These are phyloP conservation scores for Rhinogobius similis DNA, from an alignment of 2,113 vertebrate genomes.

Conservation along the genomic window DNA sequence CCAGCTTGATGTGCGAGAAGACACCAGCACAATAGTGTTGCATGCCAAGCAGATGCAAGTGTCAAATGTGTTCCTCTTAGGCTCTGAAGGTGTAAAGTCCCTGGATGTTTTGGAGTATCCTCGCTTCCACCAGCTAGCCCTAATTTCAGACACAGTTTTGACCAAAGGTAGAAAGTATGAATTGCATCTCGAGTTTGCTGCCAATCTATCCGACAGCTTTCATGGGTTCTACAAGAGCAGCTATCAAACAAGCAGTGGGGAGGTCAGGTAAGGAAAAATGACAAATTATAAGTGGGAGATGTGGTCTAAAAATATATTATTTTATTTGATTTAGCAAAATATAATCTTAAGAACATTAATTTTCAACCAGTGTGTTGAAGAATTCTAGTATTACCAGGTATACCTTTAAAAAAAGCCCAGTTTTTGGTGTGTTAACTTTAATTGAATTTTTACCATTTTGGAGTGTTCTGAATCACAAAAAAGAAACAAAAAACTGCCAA, in stretches of 20 bases:
- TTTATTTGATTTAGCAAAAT: no score
- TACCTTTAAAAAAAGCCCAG: no score
- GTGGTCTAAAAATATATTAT: no score
- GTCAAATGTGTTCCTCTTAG: slow-evolving; percentile 64
- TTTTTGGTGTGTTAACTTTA: no score
- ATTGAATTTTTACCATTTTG: no score
- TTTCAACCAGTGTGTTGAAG: no score
- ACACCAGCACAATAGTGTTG: slow-evolving; percentile 80
- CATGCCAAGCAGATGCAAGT: slow-evolving; percentile 83
- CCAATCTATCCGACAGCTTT: slow-evolving; percentile 83
- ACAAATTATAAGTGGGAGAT: not conserved
- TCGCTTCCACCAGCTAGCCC: slow-evolving; percentile 80
- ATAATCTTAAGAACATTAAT: no score
- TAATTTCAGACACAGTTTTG: slow-evolving; percentile 72
- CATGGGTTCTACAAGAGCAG: slow-evolving; percentile 91
- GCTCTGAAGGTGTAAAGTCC: slow-evolving; percentile 24
- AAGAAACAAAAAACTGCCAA: no score
- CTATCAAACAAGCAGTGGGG: slow-evolving; percentile 82
- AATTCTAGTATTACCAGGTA: no score
- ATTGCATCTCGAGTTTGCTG: slow-evolving; percentile 77
- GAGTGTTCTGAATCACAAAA: no score
- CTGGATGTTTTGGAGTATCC: slow-evolving; percentile 79
- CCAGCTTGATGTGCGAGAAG: slow-evolving; percentile 68
- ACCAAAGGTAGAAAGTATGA: slow-evolving; percentile 72
- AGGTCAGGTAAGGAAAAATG: slow-evolving; percentile 80